A percentile compares a stretch with the other conserved stretches of the same genome.
phyloP scores from a whole-genome alignment of 1,140 invertebrate species.

The Bombus balteatus region DNA sequence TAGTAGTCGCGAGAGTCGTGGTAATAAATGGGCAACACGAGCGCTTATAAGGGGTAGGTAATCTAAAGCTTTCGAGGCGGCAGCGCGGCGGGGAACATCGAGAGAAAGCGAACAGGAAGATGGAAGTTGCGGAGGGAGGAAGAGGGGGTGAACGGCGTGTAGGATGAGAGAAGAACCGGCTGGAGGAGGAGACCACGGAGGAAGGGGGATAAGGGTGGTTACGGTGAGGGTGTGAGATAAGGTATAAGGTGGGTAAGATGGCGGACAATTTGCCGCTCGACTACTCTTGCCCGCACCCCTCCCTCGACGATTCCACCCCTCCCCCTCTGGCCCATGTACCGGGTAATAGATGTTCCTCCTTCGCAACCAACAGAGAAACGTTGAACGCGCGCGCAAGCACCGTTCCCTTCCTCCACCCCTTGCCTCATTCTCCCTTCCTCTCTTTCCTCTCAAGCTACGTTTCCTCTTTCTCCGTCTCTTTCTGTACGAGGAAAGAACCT shows the following conservation, averaged over 20 bases:
- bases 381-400: conserved; percentile 65
- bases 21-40: conserved; percentile 82
- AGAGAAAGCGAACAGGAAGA: conserved; percentile 61
- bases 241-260: conserved; percentile 83
- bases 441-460: conserved; percentile 49
- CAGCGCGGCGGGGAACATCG: conserved; percentile 61
- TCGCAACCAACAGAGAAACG: conserved; percentile 71
- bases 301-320: conserved; percentile 75
- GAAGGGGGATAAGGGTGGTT: conserved; percentile 66
- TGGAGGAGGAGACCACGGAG: conserved; percentile 56
- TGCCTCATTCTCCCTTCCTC: conserved; percentile 44
- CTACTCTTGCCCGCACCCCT: conserved; percentile 81
- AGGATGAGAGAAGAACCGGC: conserved; percentile 64
- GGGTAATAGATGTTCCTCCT: conserved; percentile 82
- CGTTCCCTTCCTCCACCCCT: conserved; percentile 16
- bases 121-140: conserved; percentile 26
- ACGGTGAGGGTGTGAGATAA: conserved; percentile 74
- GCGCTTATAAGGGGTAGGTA: conserved; percentile 82
- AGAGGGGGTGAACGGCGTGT: conserved; percentile 36
- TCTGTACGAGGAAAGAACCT: not conserved
- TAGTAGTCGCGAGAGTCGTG: conserved; percentile 78
- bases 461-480: conserved; percentile 9
- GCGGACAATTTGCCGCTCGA: conserved; percentile 84
- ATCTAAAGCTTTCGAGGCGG: conserved; percentile 81
- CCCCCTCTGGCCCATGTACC: conserved; percentile 75